Base-by-base conservation (phyloP, 2,113 vertebrate genomes). In the Mesembrinibis cayennensis region DNA sequence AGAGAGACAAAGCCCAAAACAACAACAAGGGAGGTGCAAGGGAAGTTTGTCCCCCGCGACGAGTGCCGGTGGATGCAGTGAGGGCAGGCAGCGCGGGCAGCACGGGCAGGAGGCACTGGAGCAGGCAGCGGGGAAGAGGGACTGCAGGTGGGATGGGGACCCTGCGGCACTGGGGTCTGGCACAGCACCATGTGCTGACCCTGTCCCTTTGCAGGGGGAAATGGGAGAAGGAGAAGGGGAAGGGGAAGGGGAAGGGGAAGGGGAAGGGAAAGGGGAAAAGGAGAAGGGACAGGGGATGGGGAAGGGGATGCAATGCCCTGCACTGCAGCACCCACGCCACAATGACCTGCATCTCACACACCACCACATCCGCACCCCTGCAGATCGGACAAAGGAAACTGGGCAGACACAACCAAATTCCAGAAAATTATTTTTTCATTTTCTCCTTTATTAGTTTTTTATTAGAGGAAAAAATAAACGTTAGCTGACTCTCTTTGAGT, bases 401-500 rank as follows among this genome's bases (percentile, higher is more conserved):
- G 0, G 55, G 90, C 92, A 97, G 96, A 96, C 94, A 29, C 59
- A 29, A 79, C 32, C 82, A 9, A 69, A 96, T 97, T 97, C 97
- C 97, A 83, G 74, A 86, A 94, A 89, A 92, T 95, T 97, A 95
- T 90, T 94, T 97, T 97, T 97, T 97, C 95, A 97, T 97, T 97
- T 97, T 97, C 90, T 95, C 97, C 89, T 93, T 95, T 97, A 97
- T 97, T 95, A 95, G 94, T 59, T 95, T 97, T 97, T 95, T 95
- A 97, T 97, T 97, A 93, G 92, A 87, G 95, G 69, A 36, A 62
- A 96, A 95, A 95, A 95, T 81, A 94, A 93, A 89, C 6, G 1
- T 87, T 79, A 88, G 89, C 86, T 40, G 82, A 42, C 72, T 66
- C 80, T 67, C 76, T 53, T 45, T 5, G 6, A 72, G 89, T 16